These are phyloP conservation scores for Chrysodeixis includens DNA, from an alignment of 2,888 invertebrate species.

Conservation along the genomic window DNA sequence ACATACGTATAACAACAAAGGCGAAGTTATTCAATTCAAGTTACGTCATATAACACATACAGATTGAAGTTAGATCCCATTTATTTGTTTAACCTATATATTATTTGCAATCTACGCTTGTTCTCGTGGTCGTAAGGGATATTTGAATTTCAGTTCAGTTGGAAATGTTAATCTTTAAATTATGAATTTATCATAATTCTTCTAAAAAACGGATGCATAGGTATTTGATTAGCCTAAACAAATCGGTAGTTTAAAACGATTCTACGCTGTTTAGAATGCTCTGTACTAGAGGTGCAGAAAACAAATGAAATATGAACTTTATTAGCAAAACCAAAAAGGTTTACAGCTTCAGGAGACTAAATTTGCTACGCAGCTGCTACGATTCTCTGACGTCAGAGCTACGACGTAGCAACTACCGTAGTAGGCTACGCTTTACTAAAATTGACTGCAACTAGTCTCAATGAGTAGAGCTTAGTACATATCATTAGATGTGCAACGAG, in stretches of 20 bases:
- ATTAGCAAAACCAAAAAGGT: not conserved
- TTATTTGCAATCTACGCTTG: slow-evolving; percentile 24
- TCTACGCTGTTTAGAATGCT: too few species aligned
- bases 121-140: slow-evolving; percentile 27
- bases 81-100: slow-evolving; percentile 54
- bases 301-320: not conserved
- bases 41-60: slow-evolving; percentile 39
- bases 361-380: slow-evolving; percentile 2
- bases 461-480: too few species aligned
- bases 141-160: not conserved
- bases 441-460: not conserved
- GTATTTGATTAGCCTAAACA: too few species aligned
- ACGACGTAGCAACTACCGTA: not conserved
- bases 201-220: too few species aligned
- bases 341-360: not conserved
- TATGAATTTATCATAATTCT: too few species aligned
- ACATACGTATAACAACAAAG: not conserved
- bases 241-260: too few species aligned
- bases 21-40: slow-evolving; percentile 1
- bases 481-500: too few species aligned
- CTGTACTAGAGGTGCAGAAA: too few species aligned
- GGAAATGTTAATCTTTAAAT: too few species aligned
- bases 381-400: not conserved
- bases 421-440: not conserved
- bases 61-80: slow-evolving; percentile 35